Base-by-base conservation (phyloP, 1,140 invertebrate species). In the Solen grandis region DNA sequence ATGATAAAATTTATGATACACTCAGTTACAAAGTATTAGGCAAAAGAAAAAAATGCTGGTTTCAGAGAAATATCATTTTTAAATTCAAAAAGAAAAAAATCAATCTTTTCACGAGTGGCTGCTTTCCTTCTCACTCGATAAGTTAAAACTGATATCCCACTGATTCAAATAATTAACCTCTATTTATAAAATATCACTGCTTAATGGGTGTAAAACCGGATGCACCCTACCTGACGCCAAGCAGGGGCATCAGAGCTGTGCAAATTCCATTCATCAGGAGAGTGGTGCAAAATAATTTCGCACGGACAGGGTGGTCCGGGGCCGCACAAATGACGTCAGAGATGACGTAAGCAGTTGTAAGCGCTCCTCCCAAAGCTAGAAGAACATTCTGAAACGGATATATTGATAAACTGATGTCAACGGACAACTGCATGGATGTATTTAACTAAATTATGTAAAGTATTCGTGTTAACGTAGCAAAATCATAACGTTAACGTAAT, bases 171-270 rank as follows among this genome's bases (percentile, higher is more conserved):
- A n/a, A n/a, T n/a, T n/a, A n/a, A n/a, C n/a, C n/a, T n/a, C n/a
- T n/a, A n/a, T n/a, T n/a, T n/a, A n/a, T n/a, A n/a, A n/a, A n/a
- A n/a, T n/a, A n/a, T n/a, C n/a, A n/a, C n/a, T n/a, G n/a, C n/a
- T n/a, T n/a, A n/a, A n/a, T n/a, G n/a, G n/a, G n/a, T n/a, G n/a
- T n/a, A n/a, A n/a, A n/a, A n/a, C n/a, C n/a, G n/a, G n/a, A n/a
- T n/a, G n/a, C n/a, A 46, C 29, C 41, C 19, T 10, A 89, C 88
- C 88, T 86, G n/a, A 89, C 65, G 8, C 88, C 88, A 13, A 89
- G 1, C 0, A 77, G n/a, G 0, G 83, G 76, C 59, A 86, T 82
- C 13, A 84, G 13, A 5, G 84, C 54, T n/a, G 87, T 89, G 46
- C 82, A 84, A 0, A 89, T 27, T 13, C 88, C 88, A 16, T 68